These are phyloP conservation scores for Drosophila sordidula DNA, from an alignment of 2,888 invertebrate genomes.

Conservation along the genomic window DNA sequence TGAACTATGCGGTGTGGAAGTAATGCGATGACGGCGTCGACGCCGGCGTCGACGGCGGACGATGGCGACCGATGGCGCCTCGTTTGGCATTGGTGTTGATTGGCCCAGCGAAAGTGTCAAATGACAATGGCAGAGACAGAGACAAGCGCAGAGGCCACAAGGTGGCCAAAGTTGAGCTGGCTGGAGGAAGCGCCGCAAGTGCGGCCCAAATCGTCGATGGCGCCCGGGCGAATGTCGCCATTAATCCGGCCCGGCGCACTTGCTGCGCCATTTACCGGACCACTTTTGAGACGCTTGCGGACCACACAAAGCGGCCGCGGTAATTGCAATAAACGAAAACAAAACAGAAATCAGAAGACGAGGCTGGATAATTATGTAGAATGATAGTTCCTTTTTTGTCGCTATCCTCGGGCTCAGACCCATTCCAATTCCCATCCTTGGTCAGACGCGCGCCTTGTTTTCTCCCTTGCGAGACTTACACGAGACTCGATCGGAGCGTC, in stretches of 20 bases:
- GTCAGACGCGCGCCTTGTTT: slow-evolving; percentile 29
- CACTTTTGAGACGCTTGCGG: slow-evolving; percentile 29
- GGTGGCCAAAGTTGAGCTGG: not conserved
- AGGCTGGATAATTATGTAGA: slow-evolving; percentile 77
- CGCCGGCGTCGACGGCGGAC: slow-evolving; percentile 31
- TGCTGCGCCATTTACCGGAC: slow-evolving; percentile 29
- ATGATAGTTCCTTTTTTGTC: slow-evolving; percentile 76
- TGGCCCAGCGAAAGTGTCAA: slow-evolving; percentile 73
- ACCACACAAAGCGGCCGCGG: slow-evolving; percentile 62
- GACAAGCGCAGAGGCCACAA: slow-evolving; percentile 13
- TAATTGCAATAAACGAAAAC: slow-evolving; percentile 58
- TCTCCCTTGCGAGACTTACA: slow-evolving; percentile 50
- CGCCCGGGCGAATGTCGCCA: slow-evolving; percentile 76
- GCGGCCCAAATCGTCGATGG: slow-evolving; percentile 66
- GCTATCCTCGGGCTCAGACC: slow-evolving; percentile 15
- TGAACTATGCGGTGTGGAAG: slow-evolving; percentile 71
- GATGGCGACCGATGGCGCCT: slow-evolving; percentile 69
- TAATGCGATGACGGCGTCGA: slow-evolving; percentile 59
- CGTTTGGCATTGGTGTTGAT: slow-evolving; percentile 68
- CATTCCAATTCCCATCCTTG: slow-evolving; percentile 1
- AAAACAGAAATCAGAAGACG: slow-evolving; percentile 26
- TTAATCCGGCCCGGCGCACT: slow-evolving; percentile 75
- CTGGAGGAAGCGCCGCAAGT: slow-evolving; percentile 64
- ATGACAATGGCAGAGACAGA: slow-evolving; percentile 60
- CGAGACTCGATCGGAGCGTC: slow-evolving; percentile 29